A percentile compares a stretch with the other conserved stretches of the same genome.
phyloP scores from a whole-genome alignment of 2,888 invertebrate species.

The Drosophila fulvimacula region DNA sequence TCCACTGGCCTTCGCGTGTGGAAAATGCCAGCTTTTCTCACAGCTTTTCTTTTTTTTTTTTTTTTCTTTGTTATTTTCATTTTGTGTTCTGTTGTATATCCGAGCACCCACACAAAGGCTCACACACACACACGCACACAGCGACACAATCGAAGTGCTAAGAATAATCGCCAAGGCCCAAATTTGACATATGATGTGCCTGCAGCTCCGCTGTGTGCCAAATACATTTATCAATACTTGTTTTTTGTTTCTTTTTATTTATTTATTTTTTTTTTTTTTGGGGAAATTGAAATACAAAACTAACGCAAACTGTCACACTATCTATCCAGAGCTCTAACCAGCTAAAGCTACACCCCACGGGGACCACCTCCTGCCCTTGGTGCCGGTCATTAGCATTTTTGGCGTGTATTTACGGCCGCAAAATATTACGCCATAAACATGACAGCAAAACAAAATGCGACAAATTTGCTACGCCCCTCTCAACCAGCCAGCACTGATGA shows the following conservation, averaged over 20 bases:
- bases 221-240: conserved; percentile 74
- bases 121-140: background rate
- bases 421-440: conserved; percentile 80
- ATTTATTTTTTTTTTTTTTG: conserved; percentile 23
- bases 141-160: conserved; percentile 45
- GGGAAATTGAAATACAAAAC: conserved; percentile 67
- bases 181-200: conserved; percentile 77
- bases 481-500: background rate
- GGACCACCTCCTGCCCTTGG: conserved; percentile 5
- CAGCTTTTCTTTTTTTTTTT: conserved; percentile 8
- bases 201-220: conserved; percentile 50
- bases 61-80: conserved; percentile 19
- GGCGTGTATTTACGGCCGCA: conserved; percentile 76
- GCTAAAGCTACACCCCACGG: background rate
- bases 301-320: conserved; percentile 56
- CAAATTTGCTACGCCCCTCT: conserved; percentile 69
- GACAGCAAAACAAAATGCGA: conserved; percentile 79
- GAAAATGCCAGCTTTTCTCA: conserved; percentile 36
- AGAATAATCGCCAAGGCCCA: conserved; percentile 54
- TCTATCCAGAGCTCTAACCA: conserved; percentile 31
- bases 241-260: background rate
- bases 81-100: conserved; percentile 6
- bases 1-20: conserved; percentile 75
- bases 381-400: conserved; percentile 76
- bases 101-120: background rate